These are phyloP conservation scores for Micrasema longulum DNA, from an alignment of 1,140 invertebrate genomes.

Conservation along the genomic window DNA sequence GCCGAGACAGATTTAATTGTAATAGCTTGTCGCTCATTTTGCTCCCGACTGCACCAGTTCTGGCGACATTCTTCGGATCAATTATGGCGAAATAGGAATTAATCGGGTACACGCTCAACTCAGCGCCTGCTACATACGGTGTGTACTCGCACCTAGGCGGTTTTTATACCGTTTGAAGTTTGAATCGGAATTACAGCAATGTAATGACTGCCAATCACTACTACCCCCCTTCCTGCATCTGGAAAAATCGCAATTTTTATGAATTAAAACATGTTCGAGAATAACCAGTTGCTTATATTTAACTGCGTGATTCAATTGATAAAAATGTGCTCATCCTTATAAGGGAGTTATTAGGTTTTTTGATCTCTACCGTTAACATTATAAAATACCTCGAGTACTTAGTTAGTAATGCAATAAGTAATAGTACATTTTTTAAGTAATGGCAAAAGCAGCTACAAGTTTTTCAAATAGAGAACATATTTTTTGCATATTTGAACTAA, in stretches of 20 bases:
- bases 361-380: too few relatives aligned
- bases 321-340: too few relatives aligned
- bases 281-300: too few relatives aligned
- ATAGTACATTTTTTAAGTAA: too few relatives aligned
- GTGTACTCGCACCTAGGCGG: background rate
- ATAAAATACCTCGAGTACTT: too few relatives aligned
- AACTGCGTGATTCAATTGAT: too few relatives aligned
- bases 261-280: too few relatives aligned
- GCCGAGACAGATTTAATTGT: constrained; percentile 30
- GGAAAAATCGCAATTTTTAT: background rate
- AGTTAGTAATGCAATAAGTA: too few relatives aligned
- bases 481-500: too few relatives aligned
- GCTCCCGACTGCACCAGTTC: constrained; percentile 20
- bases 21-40: constrained; percentile 28
- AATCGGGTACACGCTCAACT: background rate
- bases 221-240: constrained; percentile 10
- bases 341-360: too few relatives aligned
- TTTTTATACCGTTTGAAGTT: constrained; percentile 20
- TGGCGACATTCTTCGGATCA: constrained; percentile 25
- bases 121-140: background rate
- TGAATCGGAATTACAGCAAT: constrained; percentile 6
- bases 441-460: too few relatives aligned
- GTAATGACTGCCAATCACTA: constrained; percentile 16
- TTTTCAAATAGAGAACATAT: too few relatives aligned
- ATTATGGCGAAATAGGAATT: constrained; percentile 24